Base-by-base conservation (phyloP, 2,888 invertebrate genomes). In the Hydropsyche betteni region DNA sequence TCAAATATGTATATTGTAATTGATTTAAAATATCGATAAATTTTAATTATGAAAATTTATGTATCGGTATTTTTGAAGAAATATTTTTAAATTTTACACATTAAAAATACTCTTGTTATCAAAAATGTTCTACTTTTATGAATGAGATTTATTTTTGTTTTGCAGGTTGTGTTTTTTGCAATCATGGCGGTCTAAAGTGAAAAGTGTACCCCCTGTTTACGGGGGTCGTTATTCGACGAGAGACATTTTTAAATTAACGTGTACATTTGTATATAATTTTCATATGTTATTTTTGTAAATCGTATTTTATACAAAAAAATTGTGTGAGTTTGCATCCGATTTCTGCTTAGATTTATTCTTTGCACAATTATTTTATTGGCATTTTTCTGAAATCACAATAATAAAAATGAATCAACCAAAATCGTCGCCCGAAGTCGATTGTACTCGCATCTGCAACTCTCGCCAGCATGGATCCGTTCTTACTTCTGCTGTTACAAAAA, bases 401-500 rank as follows among this genome's bases (percentile, higher is more conserved):
- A n/a, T 69, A 68, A 4, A 84, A 74, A 88, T 88, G 87, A 87
- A 84, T 84, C 87, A 85, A 80, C 81, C 81, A 75, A 78, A 79
- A 53, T 16, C 71, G 77, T 83, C 82, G 80, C 80, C 81, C 55
- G 88, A 88, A 69, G 82, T 84, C 55, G 89, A 90, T 79, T 92
- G 92, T 83, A 91, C 90, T 0, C 84, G 83, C 53, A 86, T 88
- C 79, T 91, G 91, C 81, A 86, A 83, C 80, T 91, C 91, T 58
- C 83, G 86, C 38, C 83, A 83, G 71, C 90, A 90, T 80, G 90
- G 90, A 34, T 86, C 89, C 78, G 84, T 86, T 38, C 85, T 93
- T n/a, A 90, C 89, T 0, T 87, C 90, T 79, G 90, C 91, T 6
- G 86, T 92, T 69, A 91, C 92, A 0, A 91, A 91, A 82, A 87